Conservation (phyloP, 2,797 vertebrate species). For the Bryconaethiops microstoma region DNA sequence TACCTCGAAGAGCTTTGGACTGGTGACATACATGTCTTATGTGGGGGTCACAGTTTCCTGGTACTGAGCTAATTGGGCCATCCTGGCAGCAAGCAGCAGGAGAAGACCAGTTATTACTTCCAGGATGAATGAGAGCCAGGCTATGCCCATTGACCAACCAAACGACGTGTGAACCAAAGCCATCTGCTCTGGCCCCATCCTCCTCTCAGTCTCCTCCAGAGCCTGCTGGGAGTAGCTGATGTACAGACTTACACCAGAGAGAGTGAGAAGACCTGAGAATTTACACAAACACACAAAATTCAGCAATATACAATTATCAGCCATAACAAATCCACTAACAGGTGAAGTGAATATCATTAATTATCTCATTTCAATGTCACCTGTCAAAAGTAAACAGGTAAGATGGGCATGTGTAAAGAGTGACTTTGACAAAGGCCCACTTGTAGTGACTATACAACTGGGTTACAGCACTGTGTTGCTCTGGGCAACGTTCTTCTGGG, state of each 20-base stretch:
- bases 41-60: constrained; percentile 48
- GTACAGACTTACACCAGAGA: constrained; percentile 74
- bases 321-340: too few species aligned
- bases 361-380: too few species aligned
- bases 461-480: too few species aligned
- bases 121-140: constrained; percentile 76
- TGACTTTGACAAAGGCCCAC: too few species aligned
- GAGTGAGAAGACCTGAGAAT: constrained; percentile 74
- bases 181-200: constrained; percentile 64
- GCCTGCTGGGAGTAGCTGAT: constrained; percentile 76
- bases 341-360: too few species aligned
- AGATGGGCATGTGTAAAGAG: too few species aligned
- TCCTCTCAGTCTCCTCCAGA: constrained; percentile 66
- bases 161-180: constrained; percentile 69
- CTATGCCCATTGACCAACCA: constrained; percentile 79
- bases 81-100: constrained; percentile 68
- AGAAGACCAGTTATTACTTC: constrained; percentile 71
- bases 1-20: constrained; percentile 3
- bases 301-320: too few species aligned
- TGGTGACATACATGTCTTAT: constrained; percentile 20
- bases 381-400: too few species aligned
- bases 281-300: not conserved
- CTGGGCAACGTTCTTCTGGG: too few species aligned
- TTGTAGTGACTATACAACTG: too few species aligned
- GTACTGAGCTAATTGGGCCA: constrained; percentile 49